Base-by-base conservation (phyloP, 2,888 invertebrate species). In the Physocephala rufipes region DNA sequence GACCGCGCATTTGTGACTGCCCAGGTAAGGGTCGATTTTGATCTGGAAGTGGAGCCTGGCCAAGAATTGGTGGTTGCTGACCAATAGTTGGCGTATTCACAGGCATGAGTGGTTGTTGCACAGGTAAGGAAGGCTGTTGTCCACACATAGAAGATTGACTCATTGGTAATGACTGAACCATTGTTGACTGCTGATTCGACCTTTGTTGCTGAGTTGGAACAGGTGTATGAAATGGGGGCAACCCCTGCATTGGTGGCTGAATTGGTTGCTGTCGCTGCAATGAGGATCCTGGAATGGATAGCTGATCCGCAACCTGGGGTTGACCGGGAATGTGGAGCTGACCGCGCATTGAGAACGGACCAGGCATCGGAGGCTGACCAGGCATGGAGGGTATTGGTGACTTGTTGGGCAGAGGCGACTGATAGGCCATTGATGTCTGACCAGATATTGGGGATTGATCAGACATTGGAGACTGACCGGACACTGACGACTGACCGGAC, bases 1-100 rank as follows among this genome's bases (percentile, higher is more conserved):
- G 82, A 12, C 82, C 83, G 1, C 82, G 82, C 78, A 83, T 82
- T 15, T 84, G 73, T 24, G 68, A 72, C 80, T 84, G 84, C 16
- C 73, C 75, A 24, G 70, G 67, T 67, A 71, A 67, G 15, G 67
- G 53, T 36, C 47, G 71, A n/a, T n/a, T n/a, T n/a, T 75, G 78
- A 2, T 74, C 76, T 47, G 69, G 73, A 43, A 73, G 69, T 12
- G 71, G 74, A 58, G 67, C 64, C 28, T 71, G 62, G 7, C 73
- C 72, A 15, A 71, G 62, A 71, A 71, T 70, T 1, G 69, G 72
- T 61, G 71, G 76, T 2, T 66, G 74, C 30, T 64, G 45, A 1
- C 71, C 71, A 64, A 12, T 55, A 70, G 21, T 65, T 7, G 69
- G 67, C 49, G 70, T 71, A 16, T 71, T 67, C 43, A 58, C 67